Evolutionary conservation across 2,888 invertebrate species (phyloP), one percentile per base, ranked within the genome.

Genomic region (Stegophylla sp.): DNA sequence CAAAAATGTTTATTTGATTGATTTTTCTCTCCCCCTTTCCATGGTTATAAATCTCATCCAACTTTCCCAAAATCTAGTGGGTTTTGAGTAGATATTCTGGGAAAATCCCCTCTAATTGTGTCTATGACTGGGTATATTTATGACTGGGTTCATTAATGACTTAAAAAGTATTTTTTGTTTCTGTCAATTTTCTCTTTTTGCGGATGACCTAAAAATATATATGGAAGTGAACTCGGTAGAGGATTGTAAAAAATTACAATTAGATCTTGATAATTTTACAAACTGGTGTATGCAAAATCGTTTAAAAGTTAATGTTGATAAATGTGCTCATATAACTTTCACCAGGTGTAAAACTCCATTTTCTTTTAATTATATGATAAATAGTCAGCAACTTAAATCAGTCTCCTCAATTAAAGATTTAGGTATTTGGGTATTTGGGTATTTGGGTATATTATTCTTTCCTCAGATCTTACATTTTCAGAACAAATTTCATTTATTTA

Each of bases 151-250:
- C 34, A 34, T 34, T 3, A 34, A 34, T 7, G 34, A 34, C 34
- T 34, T 34, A 34, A 34, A 34, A 5, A 34, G 2, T 61, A 10
- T 28, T 15, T 59, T 63, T 13, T 1, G n/a, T 17, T 48, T 43
- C 7, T 43, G n/a, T 28, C 48, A 45, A 75, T 59, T n/a, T 17
- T 45, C 48, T 13, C 28, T 75, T 28, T 75, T 45, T 26, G 12
- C 48, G 1, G 75, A 75, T 75, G 48, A 63, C 26, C 10, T 63
- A 48, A 75, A 75, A 63, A 48, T 63, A 15, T 61, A 61, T 26
- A 48, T 63, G 3, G 45, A 20, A 13, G n/a, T 63, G n/a, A 48
- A 63, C 15, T 41, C 17, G 3, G 15, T 59, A 4, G 45, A 45
- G 4, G 17, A 75, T 43, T 63, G 26, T 75, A 61, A 28, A n/a